Base-by-base conservation (phyloP, 2,113 vertebrate genomes). In the Channa argus region DNA sequence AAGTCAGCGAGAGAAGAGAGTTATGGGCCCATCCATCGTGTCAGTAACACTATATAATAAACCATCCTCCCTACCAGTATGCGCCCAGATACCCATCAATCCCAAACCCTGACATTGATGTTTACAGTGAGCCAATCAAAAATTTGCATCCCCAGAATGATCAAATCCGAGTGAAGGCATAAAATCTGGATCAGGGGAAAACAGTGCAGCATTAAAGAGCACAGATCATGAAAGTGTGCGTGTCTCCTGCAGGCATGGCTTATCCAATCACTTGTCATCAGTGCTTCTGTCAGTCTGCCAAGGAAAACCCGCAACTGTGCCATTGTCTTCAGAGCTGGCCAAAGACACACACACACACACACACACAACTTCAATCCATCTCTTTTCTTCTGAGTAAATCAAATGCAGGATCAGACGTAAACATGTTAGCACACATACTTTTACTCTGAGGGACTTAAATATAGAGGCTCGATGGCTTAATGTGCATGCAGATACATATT, bases 241-340 rank as follows among this genome's bases (percentile, higher is more conserved):
- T 60, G 34, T 68, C 24, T 88, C 68, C 83, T 88, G 64, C 55
- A 86, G 86, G 84, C 83, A 82, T 46, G 67, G 86, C 89, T 90
- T 85, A 79, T 85, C 82, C 84, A 90, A 91, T 92, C 90, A 91
- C 84, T 86, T 83, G 84, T 79, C 87, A 91, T 90, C 84, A 92
- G 74, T 74, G 83, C 80, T 86, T 80, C 81, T 92, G 88, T 89
- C 89, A 90, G 63, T 87, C 84, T 87, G 85, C 85, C 86, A 89
- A 83, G 72, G 80, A 80, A 50, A 86, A 69, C 72, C 77, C 64
- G 84, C 77, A 61, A 81, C 68, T 13, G 75, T 68, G 77, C 70
- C 69, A 80, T 86, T 88, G 84, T 90, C 80, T 88, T 84, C 80
- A 76, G 67, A 72, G 64, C 62, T 4, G 33, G 78, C 66, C 78